Percentiles rank a stretch among this genome's conserved stretches.
These are phyloP conservation scores for Vulpes vulpes DNA, from an alignment of 2,113 vertebrate species.

Conservation along the genomic window DNA sequence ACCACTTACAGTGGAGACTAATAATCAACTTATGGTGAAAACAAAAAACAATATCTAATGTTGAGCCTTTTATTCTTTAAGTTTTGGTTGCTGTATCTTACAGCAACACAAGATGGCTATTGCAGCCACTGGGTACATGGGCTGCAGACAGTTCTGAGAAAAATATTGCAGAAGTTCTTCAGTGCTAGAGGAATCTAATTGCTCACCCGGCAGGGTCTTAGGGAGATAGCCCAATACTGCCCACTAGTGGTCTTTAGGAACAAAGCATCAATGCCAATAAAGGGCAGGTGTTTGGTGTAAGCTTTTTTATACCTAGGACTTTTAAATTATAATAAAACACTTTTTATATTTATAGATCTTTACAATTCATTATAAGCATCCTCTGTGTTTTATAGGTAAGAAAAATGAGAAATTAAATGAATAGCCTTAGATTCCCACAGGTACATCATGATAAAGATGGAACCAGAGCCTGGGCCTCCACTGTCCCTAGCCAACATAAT, in stretches of 20 bases:
- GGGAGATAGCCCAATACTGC: neutral
- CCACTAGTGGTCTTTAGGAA: conserved; percentile 31
- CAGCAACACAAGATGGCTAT: neutral
- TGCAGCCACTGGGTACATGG: neutral
- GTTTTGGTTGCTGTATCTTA: neutral
- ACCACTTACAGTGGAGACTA: neutral
- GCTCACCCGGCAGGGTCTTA: neutral
- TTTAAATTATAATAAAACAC: neutral
- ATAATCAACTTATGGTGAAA: neutral
- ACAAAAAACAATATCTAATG: neutral
- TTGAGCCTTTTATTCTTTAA: neutral
- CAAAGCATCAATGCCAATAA: neutral
- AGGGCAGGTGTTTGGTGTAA: neutral
- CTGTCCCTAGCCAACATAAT: neutral
- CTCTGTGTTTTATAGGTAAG: conserved; percentile 23
- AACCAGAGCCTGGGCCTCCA: neutral
- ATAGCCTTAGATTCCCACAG: neutral
- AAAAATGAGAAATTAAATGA: conserved; percentile 10
- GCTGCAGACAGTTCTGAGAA: neutral
- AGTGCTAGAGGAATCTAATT: neutral
- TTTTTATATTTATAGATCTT: neutral
- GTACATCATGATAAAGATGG: neutral
- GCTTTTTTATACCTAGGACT: neutral
- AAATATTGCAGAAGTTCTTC: neutral
- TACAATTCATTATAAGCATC: neutral